Percentiles rank a stretch among this genome's conserved stretches.
Evolutionary conservation across 2,888 invertebrate species (phyloP).

Genomic region (Nomada ferruginata): DNA sequence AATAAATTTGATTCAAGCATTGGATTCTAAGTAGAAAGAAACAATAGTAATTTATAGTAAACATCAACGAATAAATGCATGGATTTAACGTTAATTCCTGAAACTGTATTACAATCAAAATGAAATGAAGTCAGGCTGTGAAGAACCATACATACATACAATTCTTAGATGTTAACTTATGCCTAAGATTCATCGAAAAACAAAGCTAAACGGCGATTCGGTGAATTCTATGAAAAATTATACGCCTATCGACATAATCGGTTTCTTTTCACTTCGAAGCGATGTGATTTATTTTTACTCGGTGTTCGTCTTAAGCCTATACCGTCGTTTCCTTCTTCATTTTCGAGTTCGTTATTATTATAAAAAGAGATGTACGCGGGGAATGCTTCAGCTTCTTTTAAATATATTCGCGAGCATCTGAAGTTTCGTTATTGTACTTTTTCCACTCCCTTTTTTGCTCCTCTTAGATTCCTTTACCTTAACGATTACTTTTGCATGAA

Average conservation of each 20-base stretch:
- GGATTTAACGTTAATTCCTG: background rate
- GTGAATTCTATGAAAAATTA: conserved; percentile 45
- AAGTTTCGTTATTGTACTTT: conserved; percentile 51
- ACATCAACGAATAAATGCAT: background rate
- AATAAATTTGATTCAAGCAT: background rate
- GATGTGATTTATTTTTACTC: conserved; percentile 15
- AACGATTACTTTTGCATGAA: conserved; percentile 54
- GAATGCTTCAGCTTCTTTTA: background rate
- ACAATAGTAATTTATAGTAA: no score
- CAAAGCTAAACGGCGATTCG: conserved; percentile 10
- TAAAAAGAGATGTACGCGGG: conserved; percentile 32
- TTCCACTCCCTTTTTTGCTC: background rate
- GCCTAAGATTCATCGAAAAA: conserved; percentile 31
- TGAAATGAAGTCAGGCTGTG: background rate
- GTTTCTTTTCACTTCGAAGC: conserved; percentile 13
- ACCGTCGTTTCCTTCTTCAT: background rate
- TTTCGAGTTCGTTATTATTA: conserved; percentile 40
- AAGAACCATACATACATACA: conserved; percentile 9
- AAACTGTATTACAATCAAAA: background rate
- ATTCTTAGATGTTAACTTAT: conserved; percentile 18
- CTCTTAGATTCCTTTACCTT: background rate
- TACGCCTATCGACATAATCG: conserved; percentile 22
- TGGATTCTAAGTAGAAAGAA: no score
- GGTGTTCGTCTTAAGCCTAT: conserved; percentile 46
- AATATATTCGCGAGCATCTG: conserved; percentile 11